phyloP scores from a whole-genome alignment of 92 coral and sea anemone species.

The Parazoanthus darwini region DNA sequence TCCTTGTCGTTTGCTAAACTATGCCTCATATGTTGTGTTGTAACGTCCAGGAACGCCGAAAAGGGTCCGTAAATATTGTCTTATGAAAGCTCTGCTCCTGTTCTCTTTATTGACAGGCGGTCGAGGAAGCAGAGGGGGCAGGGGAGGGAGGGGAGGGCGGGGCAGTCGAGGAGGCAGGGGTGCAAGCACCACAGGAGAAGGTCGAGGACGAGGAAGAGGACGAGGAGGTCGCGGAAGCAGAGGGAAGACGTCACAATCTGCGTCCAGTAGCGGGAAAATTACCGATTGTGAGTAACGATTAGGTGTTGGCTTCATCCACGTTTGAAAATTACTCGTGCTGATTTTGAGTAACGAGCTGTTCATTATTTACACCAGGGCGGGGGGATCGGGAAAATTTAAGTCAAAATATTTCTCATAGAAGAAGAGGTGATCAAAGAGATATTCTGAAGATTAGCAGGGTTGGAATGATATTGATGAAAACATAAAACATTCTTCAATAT shows the following conservation, averaged over 20 bases:
- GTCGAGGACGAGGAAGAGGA: slow-evolving; percentile 83
- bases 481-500: too few species aligned
- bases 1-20: too few species aligned
- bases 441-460: too few species aligned
- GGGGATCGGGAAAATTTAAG: too few species aligned
- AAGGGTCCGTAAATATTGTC: not conserved
- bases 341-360: too few species aligned
- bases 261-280: slow-evolving; percentile 54
- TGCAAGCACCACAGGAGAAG: slow-evolving; percentile 64
- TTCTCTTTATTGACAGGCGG: slow-evolving; percentile 6
- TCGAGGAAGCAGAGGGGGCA: slow-evolving; percentile 31
- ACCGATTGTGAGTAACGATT: slow-evolving; percentile 74
- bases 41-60: too few species aligned
- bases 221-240: slow-evolving; percentile 64
- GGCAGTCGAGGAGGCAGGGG: slow-evolving; percentile 55
- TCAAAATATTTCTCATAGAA: too few species aligned
- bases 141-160: slow-evolving; percentile 60
- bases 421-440: too few species aligned
- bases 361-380: too few species aligned
- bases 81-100: not conserved
- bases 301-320: not conserved
- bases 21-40: too few species aligned
- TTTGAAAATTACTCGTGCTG: too few species aligned
- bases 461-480: too few species aligned
- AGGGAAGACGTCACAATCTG: slow-evolving; percentile 46